Evolutionary conservation across 2,797 vertebrate species (phyloP), one percentile per base, ranked within the genome.

Genomic region (Salmo trutta): DNA sequence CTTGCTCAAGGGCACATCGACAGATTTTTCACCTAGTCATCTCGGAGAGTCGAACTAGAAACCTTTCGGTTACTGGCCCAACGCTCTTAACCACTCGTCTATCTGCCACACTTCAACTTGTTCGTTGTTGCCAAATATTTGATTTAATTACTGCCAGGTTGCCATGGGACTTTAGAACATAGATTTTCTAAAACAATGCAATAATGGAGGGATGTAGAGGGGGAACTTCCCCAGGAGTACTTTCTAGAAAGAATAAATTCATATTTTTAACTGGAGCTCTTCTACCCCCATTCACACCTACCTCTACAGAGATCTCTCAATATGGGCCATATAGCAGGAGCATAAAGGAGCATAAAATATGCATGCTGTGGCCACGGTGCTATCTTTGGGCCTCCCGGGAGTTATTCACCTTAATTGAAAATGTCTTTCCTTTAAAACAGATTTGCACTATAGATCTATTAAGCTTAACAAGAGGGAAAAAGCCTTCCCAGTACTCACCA

Each of bases 351-450:
- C 82, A 87, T 91, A 31, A 89, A 87, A 89, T 86, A 89, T 89
- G 89, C 84, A 86, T 82, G 85, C 69, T 75, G 75, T 73, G 77
- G 88, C 79, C 75, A 75, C 74, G 67, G 78, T 77, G 86, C 87
- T 86, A 84, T 87, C 77, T 86, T 84, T 83, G 81, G 78, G 81
- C 68, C 88, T 82, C 77, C 24, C 5, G 89, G 89, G 91, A 92
- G 83, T 84, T 84, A 82, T 93, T 89, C 79, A 71, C 82, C 86
- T 80, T 93, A 94, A 91, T 91, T 92, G 88, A 87, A 84, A 93
- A 87, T 92, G 90, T 92, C 88, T 88, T 89, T 83, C 83, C 84
- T 90, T 90, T 87, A 91, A 92, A 90, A 87, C 77, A 56, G 87
- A 91, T 88, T 67, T 86, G 87, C 85, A 77, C 86, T 73, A 84